These are phyloP conservation scores for Passer montanus DNA, from an alignment of 2,113 vertebrate species.

Conservation along the genomic window DNA sequence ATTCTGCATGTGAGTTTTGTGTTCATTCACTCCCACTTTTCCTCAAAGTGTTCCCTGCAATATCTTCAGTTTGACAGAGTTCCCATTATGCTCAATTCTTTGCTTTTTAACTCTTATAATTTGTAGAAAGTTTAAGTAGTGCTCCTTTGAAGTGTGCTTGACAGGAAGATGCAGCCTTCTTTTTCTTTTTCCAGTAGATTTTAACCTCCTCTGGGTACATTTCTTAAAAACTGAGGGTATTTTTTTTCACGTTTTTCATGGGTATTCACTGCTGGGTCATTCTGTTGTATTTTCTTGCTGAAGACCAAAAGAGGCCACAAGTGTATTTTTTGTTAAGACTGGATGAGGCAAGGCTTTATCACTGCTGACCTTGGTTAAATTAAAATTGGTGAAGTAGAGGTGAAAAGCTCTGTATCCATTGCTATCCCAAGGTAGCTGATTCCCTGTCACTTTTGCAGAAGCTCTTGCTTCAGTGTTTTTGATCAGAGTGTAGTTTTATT, in stretches of 20 bases:
- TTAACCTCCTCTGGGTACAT: background rate
- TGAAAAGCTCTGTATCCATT: background rate
- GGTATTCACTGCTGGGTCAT: background rate
- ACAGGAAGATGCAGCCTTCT: background rate
- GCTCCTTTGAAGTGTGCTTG: conserved; percentile 15
- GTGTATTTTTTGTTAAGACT: background rate
- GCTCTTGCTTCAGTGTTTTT: background rate
- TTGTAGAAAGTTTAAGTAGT: background rate
- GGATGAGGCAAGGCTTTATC: background rate
- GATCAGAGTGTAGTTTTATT: background rate
- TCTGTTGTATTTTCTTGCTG: background rate
- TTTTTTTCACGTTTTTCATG: background rate
- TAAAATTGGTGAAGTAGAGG: background rate
- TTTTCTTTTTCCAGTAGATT: background rate
- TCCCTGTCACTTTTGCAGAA: background rate
- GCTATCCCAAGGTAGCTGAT: background rate
- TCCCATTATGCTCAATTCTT: conserved; percentile 35
- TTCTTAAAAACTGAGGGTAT: background rate
- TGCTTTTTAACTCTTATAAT: conserved; percentile 31
- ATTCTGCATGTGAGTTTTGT: conserved; percentile 11
- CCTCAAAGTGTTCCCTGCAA: conserved; percentile 10
- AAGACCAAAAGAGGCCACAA: background rate
- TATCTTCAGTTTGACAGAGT: conserved; percentile 13
- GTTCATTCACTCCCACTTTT: conserved; percentile 41
- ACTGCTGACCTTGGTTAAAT: background rate